phyloP scores from a whole-genome alignment of 2,797 vertebrate species.

The Sebastes flavidus region DNA sequence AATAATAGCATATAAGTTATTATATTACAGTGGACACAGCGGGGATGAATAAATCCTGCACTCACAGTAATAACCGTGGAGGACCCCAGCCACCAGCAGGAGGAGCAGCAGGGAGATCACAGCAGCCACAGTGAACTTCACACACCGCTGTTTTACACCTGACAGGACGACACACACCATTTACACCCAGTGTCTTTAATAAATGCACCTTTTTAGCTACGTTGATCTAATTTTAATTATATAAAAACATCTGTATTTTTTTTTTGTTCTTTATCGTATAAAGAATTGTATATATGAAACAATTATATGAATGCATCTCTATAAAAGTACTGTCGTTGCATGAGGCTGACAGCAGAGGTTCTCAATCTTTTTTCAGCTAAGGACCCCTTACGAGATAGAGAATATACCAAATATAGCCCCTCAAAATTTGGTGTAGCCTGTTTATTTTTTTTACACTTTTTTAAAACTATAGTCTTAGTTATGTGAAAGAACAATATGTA shows the following conservation, averaged over 20 bases:
- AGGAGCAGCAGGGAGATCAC: conserved; percentile 68
- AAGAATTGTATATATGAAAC: rapidly evolving
- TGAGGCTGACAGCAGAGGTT: not conserved
- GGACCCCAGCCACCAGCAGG: conserved; percentile 70
- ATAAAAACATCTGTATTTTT: not conserved
- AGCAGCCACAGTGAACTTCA: conserved; percentile 47
- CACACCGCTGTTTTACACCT: conserved; percentile 67
- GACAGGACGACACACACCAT: conserved; percentile 34
- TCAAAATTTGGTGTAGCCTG: rapidly evolving
- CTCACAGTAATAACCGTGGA: conserved; percentile 89
- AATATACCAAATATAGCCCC: too few species aligned
- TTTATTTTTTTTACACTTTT: too few species aligned
- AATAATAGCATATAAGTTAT: not conserved
- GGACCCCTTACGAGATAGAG: too few species aligned
- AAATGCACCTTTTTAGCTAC: not conserved
- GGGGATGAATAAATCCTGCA: not conserved
- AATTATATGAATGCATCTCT: not conserved
- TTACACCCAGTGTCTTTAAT: not conserved
- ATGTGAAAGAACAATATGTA: too few species aligned
- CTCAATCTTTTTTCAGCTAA: too few species aligned
- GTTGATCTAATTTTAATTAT: not conserved
- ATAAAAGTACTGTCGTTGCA: not conserved
- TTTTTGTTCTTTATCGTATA: too few species aligned
- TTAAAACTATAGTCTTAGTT: too few species aligned
- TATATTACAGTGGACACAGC: not conserved